These are phyloP conservation scores for Gasterosteus nipponicus DNA, from an alignment of 2,113 vertebrate species.

Conservation along the genomic window DNA sequence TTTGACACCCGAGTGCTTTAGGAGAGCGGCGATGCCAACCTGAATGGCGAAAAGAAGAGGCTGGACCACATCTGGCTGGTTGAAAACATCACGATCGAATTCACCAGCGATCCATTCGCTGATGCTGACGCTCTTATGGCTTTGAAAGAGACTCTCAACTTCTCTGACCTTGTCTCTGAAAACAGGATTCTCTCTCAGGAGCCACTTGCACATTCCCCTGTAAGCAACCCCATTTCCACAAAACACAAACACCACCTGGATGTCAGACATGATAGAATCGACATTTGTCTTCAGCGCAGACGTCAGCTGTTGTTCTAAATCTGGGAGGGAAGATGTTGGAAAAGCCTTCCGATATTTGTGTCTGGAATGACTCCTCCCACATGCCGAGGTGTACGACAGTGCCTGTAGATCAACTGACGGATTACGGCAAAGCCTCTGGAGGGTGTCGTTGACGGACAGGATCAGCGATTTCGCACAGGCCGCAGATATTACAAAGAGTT, in stretches of 20 bases:
- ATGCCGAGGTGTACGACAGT: conserved; percentile 87
- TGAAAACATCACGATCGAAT: conserved; percentile 65
- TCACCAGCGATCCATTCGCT: conserved; percentile 63
- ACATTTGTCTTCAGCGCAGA: conserved; percentile 46
- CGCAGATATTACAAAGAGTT: conserved; percentile 85
- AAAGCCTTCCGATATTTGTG: conserved; percentile 85
- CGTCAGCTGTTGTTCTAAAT: conserved; percentile 79
- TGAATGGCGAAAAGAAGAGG: conserved; percentile 87
- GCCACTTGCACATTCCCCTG: conserved; percentile 80
- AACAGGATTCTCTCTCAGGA: conserved; percentile 79
- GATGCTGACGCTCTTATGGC: conserved; percentile 68
- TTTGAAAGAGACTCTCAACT: conserved; percentile 78
- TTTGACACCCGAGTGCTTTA: conserved; percentile 86
- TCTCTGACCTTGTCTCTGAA: conserved; percentile 84
- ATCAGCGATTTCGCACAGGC: conserved; percentile 81
- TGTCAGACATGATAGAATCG: conserved; percentile 47
- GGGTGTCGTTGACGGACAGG: conserved; percentile 74
- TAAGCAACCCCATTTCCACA: conserved; percentile 84
- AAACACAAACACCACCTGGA: conserved; percentile 86
- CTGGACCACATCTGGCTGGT: conserved; percentile 79
- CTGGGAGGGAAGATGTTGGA: conserved; percentile 75
- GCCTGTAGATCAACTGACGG: conserved; percentile 70
- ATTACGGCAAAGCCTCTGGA: conserved; percentile 71
- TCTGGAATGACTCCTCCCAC: conserved; percentile 85
- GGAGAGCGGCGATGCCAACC: conserved; percentile 80